These are phyloP conservation scores for Dendroctonus valens DNA, from an alignment of 1,140 invertebrate species.

Conservation along the genomic window DNA sequence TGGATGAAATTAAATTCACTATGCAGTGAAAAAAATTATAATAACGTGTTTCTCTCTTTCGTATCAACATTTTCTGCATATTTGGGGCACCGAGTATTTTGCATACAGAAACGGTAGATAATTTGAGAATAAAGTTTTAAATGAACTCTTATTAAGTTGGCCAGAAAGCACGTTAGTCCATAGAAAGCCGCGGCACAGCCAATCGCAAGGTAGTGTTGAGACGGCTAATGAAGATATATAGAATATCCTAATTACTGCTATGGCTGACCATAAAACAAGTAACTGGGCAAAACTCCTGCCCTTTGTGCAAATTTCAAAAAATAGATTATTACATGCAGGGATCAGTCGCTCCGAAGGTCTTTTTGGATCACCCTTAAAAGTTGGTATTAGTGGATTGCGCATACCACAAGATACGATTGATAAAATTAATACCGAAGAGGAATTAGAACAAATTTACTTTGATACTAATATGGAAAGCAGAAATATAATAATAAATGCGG, in stretches of 20 bases:
- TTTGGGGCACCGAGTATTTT: slow-evolving; percentile 46
- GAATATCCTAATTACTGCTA: slow-evolving; percentile 46
- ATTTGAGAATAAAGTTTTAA: slow-evolving; percentile 36
- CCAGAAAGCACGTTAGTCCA: slow-evolving; percentile 45
- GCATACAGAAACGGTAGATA: slow-evolving; percentile 46
- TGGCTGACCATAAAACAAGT: slow-evolving; percentile 39
- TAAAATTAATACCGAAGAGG: slow-evolving; percentile 3
- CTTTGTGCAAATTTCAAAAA: slow-evolving; percentile 47
- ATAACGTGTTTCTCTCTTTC: no score
- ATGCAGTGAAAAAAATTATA: background rate
- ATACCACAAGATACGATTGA: background rate
- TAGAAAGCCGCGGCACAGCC: slow-evolving; percentile 27
- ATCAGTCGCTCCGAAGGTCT: background rate
- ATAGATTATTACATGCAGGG: slow-evolving; percentile 18
- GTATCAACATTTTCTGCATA: slow-evolving; percentile 40
- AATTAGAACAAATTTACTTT: slow-evolving; percentile 1
- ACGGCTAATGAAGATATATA: slow-evolving; percentile 47
- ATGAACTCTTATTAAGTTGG: slow-evolving; percentile 39
- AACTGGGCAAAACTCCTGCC: slow-evolving; percentile 44
- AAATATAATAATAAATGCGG: background rate
- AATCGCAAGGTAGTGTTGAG: slow-evolving; percentile 41
- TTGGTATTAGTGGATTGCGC: background rate
- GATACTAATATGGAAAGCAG: no score
- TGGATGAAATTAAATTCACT: background rate
- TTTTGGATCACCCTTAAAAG: slow-evolving; percentile 1